These are phyloP conservation scores for Drosophila quinaria DNA, from an alignment of 2,888 invertebrate genomes.

Conservation along the genomic window DNA sequence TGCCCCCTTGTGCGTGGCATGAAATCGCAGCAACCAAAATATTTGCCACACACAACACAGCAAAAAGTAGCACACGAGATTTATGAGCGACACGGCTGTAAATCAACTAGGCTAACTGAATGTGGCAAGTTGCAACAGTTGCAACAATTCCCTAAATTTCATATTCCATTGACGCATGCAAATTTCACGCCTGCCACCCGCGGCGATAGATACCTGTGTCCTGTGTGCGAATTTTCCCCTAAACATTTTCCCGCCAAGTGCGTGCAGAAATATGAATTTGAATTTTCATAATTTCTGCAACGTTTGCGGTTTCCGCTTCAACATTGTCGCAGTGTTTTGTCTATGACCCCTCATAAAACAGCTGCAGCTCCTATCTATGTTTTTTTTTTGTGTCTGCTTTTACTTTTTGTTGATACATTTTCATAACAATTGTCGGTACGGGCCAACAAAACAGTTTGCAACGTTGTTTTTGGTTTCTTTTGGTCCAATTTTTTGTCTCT, in stretches of 20 bases:
- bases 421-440: constrained; percentile 56
- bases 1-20: constrained; percentile 65
- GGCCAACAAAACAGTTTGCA: constrained; percentile 39
- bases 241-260: constrained; percentile 66
- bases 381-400: constrained; percentile 4
- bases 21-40: constrained; percentile 78
- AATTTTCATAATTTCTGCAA: constrained; percentile 81
- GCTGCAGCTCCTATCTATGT: constrained; percentile 55
- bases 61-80: constrained; percentile 43
- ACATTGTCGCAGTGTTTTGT: constrained; percentile 30
- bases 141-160: constrained; percentile 62
- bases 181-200: constrained; percentile 71
- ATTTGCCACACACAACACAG: constrained; percentile 64
- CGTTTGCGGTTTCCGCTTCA: constrained; percentile 65
- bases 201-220: constrained; percentile 26
- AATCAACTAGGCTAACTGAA: constrained; percentile 57
- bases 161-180: constrained; percentile 72
- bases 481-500: constrained; percentile 24
- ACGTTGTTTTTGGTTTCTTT: constrained; percentile 22
- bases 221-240: constrained; percentile 20
- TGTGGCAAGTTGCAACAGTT: constrained; percentile 40
- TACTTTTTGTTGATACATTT: constrained; percentile 40
- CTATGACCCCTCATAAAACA: constrained; percentile 63
- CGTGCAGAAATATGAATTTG: constrained; percentile 79
- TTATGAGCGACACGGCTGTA: constrained; percentile 59